phyloP scores from a whole-genome alignment of 1,140 invertebrate genomes.

The Sinonovacula constricta region DNA sequence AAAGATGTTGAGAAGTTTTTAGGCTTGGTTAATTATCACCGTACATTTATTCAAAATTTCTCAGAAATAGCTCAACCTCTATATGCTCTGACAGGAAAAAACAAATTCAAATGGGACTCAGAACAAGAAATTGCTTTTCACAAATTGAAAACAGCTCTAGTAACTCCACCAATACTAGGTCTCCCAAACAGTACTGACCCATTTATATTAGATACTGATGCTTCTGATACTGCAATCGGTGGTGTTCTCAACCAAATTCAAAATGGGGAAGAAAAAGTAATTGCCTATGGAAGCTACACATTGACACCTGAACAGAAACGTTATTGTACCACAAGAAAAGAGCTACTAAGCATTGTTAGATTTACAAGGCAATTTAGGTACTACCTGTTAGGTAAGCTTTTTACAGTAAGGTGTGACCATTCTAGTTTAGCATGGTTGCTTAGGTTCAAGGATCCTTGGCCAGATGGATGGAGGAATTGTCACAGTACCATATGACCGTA shows the following conservation, averaged over 20 bases:
- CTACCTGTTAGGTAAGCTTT: conserved; percentile 21
- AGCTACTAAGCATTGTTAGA: conserved; percentile 23
- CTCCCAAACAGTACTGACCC: neutral
- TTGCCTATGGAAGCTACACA: conserved; percentile 55
- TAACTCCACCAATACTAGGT: conserved; percentile 29
- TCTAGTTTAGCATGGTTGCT: conserved; percentile 14
- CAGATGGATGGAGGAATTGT: conserved; percentile 61
- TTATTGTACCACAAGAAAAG: conserved; percentile 72
- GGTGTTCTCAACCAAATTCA: conserved; percentile 64
- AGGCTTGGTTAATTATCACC: conserved; percentile 46
- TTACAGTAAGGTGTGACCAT: conserved; percentile 34
- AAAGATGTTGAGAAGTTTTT: conserved; percentile 54
- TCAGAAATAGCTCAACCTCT: conserved; percentile 36
- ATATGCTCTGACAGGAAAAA: conserved; percentile 32
- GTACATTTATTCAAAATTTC: conserved; percentile 27
- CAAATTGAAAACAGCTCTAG: conserved; percentile 43
- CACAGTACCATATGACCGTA: conserved; percentile 60
- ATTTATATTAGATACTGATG: conserved; percentile 63
- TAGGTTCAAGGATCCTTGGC: conserved; percentile 52
- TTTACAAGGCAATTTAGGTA: conserved; percentile 39
- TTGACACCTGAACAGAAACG: conserved; percentile 75
- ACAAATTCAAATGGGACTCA: conserved; percentile 32
- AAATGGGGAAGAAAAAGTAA: conserved; percentile 53
- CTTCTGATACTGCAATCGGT: conserved; percentile 57
- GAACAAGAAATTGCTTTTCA: conserved; percentile 52